Evolutionary conservation across 2,888 invertebrate genomes (phyloP).

Genomic region (Drosophila emarginata): DNA sequence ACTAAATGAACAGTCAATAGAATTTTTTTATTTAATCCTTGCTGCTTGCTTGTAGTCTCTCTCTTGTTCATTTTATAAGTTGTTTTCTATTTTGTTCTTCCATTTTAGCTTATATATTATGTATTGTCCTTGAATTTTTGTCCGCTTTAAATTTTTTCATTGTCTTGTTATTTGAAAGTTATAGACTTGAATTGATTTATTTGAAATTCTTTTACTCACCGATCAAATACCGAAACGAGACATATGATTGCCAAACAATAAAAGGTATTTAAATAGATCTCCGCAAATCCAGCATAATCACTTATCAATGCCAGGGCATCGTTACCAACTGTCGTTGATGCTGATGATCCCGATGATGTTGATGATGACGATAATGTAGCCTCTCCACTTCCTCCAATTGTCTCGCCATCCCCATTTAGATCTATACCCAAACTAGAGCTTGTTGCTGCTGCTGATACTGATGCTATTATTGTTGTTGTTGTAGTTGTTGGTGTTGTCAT

Average conservation of each 20-base stretch:
- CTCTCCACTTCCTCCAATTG: slow-evolving; percentile 19
- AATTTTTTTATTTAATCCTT: not conserved
- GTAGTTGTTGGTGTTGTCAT: slow-evolving; percentile 19
- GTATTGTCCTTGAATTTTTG: not conserved
- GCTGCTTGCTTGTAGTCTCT: not conserved
- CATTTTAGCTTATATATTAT: too few relatives aligned
- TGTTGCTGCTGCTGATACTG: slow-evolving; percentile 26
- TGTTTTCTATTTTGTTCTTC: not conserved
- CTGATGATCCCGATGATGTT: slow-evolving; percentile 10
- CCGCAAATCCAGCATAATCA: slow-evolving; percentile 82
- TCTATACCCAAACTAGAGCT: slow-evolving; percentile 36
- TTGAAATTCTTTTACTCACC: slow-evolving; percentile 80
- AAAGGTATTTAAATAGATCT: slow-evolving; percentile 83
- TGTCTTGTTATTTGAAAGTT: not conserved
- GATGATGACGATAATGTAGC: slow-evolving; percentile 11
- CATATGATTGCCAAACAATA: slow-evolving; percentile 84
- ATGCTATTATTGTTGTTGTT: slow-evolving; percentile 24
- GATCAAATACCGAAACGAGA: slow-evolving; percentile 84
- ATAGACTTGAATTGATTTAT: not conserved
- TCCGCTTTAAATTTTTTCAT: not conserved
- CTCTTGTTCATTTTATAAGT: too few relatives aligned
- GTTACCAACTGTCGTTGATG: slow-evolving; percentile 32
- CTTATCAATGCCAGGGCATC: slow-evolving; percentile 65
- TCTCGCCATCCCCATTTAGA: slow-evolving; percentile 66
- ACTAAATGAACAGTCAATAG: not conserved